These are phyloP conservation scores for Eumaeus atala DNA, from an alignment of 1,140 invertebrate species.

Conservation along the genomic window DNA sequence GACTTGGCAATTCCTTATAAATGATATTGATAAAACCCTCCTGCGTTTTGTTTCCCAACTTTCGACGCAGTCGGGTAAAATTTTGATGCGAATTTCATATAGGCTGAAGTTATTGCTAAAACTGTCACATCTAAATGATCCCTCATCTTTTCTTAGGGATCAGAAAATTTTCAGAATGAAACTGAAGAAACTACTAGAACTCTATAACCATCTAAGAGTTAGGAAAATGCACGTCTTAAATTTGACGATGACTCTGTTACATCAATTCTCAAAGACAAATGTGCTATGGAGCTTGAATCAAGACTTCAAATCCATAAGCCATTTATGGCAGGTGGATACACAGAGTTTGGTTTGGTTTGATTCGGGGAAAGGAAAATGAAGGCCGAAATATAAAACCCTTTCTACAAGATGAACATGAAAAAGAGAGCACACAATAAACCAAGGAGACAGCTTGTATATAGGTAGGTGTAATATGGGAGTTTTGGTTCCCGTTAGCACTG, in stretches of 20 bases:
- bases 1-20: too few relatives aligned
- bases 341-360: background rate
- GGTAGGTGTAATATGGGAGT: background rate
- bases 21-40: too few relatives aligned
- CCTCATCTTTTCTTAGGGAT: background rate
- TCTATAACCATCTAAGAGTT: background rate
- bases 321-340: background rate
- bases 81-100: background rate
- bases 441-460: constrained; percentile 4
- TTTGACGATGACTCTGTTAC: background rate
- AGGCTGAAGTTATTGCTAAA: background rate
- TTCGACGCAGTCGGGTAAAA: too few relatives aligned
- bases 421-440: background rate
- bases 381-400: background rate
- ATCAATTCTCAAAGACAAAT: background rate
- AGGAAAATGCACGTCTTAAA: background rate
- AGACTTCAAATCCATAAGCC: background rate
- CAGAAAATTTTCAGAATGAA: constrained; percentile 7
- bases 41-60: too few relatives aligned
- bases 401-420: background rate
- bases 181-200: background rate
- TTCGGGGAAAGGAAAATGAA: background rate
- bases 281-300: background rate
- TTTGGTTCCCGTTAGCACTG: background rate
- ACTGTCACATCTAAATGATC: background rate